Evolutionary conservation across 2,113 vertebrate species (phyloP).

Genomic region (Chloroceryle aenea): DNA sequence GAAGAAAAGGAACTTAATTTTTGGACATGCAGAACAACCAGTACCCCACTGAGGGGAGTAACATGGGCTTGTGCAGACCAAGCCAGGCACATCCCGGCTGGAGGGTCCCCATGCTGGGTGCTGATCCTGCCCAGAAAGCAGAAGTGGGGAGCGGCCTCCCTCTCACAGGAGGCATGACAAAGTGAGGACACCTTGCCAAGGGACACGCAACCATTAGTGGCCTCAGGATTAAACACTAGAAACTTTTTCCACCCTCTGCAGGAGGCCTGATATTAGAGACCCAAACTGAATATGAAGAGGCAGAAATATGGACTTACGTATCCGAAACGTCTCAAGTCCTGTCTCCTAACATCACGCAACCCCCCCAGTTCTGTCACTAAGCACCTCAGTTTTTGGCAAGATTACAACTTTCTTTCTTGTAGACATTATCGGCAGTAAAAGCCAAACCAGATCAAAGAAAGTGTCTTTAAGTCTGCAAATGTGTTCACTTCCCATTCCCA

Average conservation of each 20-base stretch:
- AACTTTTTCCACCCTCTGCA: not conserved
- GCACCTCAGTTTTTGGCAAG: not conserved
- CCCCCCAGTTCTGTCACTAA: not conserved
- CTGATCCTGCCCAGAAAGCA: not conserved
- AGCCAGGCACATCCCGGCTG: not conserved
- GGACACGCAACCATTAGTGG: rapidly evolving
- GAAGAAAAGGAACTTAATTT: not conserved
- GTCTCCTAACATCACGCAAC: not conserved
- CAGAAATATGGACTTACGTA: not conserved
- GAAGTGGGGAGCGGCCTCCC: not conserved
- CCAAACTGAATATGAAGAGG: rapidly evolving
- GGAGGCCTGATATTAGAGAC: not conserved
- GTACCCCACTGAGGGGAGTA: rapidly evolving
- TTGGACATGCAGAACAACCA: not conserved
- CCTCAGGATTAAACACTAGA: not conserved
- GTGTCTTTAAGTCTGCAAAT: not conserved
- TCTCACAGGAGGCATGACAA: rapidly evolving
- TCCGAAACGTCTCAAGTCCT: not conserved
- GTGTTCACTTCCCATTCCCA: not conserved
- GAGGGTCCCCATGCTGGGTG: not conserved
- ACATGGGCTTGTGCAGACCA: not conserved
- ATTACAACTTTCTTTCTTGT: not conserved
- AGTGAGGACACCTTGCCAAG: not conserved
- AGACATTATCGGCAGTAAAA: not conserved
- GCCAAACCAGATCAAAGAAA: not conserved